Evolutionary conservation across 2,888 invertebrate species (phyloP).

Genomic region (Hartigia nigra): DNA sequence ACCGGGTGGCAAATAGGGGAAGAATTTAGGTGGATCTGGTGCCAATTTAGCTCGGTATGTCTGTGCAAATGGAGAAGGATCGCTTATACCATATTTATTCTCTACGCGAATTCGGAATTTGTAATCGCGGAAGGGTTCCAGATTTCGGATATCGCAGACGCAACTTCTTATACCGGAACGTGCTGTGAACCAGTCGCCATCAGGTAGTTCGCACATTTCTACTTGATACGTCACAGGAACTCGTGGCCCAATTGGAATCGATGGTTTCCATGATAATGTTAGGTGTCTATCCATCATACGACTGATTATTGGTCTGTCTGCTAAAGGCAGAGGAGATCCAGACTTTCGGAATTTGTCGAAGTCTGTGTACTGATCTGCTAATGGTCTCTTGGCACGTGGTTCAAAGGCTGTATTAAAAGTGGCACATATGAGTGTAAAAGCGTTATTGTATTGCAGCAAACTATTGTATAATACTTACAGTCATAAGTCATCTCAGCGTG

Average conservation of each 20-base stretch:
- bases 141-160: conserved; percentile 87
- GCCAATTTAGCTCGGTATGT: conserved; percentile 83
- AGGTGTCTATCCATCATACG: conserved; percentile 91
- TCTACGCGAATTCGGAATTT: conserved; percentile 95
- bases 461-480: conserved; percentile 71
- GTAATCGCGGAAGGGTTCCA: conserved; percentile 95
- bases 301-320: conserved; percentile 92
- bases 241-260: conserved; percentile 86
- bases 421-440: neutral
- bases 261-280: conserved; percentile 94
- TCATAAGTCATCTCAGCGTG: conserved; percentile 84
- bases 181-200: conserved; percentile 93
- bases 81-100: conserved; percentile 95
- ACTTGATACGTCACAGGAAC: conserved; percentile 94
- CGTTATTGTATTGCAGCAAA: neutral
- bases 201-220: conserved; percentile 93
- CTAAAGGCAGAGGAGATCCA: conserved; percentile 87
- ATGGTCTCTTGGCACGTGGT: conserved; percentile 73
- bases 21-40: conserved; percentile 82
- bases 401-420: conserved; percentile 71
- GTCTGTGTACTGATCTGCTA: conserved; percentile 84
- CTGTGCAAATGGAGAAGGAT: conserved; percentile 91
- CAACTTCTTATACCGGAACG: conserved; percentile 88
- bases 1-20: conserved; percentile 83
- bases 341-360: conserved; percentile 85